Conservation (phyloP, 2,888 invertebrate species). For the Stramonita haemastoma region DNA sequence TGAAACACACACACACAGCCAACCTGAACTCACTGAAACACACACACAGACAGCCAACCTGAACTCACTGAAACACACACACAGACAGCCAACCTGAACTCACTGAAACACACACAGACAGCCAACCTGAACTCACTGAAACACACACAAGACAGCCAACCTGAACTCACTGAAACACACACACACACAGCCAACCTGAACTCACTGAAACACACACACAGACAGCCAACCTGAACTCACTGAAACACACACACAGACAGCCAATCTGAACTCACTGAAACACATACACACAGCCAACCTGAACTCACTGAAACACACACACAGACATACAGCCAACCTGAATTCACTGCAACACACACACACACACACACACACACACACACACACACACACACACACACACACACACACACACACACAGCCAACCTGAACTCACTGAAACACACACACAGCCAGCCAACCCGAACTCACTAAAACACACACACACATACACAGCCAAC, state of each 20-base stretch:
- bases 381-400: not conserved
- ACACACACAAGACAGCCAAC: not conserved
- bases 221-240: not conserved
- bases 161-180: not conserved
- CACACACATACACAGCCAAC: not conserved
- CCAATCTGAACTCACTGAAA: not conserved
- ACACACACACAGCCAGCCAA: not conserved
- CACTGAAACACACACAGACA: conserved; percentile 1
- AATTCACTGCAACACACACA: not conserved
- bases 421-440: conserved; percentile 72
- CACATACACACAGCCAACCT: too few species aligned
- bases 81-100: too few species aligned
- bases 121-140: not conserved
- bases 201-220: conserved; percentile 11
- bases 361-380: not conserved
- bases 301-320: not conserved
- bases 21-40: not conserved
- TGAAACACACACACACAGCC: not conserved
- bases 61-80: not conserved
- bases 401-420: not conserved
- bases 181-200: too few species aligned
- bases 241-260: not conserved
- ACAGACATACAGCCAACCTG: not conserved
- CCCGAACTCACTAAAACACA: not conserved
- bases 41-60: not conserved